phyloP scores from a whole-genome alignment of 23 tunicate species.

The Botrylloides violaceus region DNA sequence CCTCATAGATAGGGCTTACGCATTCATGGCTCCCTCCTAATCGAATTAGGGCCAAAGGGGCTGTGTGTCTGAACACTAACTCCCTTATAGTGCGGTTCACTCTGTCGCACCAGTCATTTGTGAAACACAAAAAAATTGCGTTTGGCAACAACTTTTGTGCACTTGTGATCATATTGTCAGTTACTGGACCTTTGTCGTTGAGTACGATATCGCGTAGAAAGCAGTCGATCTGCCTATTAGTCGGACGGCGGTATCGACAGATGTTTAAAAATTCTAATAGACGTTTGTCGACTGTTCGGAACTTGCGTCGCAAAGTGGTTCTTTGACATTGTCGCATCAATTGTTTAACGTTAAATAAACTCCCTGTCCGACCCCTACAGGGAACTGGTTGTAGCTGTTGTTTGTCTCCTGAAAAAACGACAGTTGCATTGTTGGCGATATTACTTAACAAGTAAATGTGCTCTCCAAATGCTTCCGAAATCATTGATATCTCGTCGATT shows the following conservation, averaged over 20 bases:
- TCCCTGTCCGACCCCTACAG: background rate
- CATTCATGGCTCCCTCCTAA: too few relatives aligned
- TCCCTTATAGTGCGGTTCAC: background rate
- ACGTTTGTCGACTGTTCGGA: background rate
- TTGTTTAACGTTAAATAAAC: background rate
- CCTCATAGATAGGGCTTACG: background rate
- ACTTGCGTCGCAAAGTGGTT: background rate
- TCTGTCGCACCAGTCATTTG: background rate
- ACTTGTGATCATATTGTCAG: too few relatives aligned
- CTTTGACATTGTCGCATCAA: background rate
- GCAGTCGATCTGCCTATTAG: background rate
- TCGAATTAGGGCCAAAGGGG: too few relatives aligned
- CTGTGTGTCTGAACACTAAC: too few relatives aligned
- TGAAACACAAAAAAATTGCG: too few relatives aligned
- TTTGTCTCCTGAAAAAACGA: background rate
- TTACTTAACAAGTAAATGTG: background rate
- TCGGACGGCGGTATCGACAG: background rate
- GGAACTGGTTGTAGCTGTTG: background rate
- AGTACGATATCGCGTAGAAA: background rate
- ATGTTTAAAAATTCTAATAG: background rate
- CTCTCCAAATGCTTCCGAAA: background rate
- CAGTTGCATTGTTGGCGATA: background rate
- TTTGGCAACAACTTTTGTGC: too few relatives aligned
- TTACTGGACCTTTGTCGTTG: background rate
- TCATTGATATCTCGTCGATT: background rate